phyloP scores from a whole-genome alignment of 1,140 invertebrate species.

The Trachymyrmex septentrionalis region DNA sequence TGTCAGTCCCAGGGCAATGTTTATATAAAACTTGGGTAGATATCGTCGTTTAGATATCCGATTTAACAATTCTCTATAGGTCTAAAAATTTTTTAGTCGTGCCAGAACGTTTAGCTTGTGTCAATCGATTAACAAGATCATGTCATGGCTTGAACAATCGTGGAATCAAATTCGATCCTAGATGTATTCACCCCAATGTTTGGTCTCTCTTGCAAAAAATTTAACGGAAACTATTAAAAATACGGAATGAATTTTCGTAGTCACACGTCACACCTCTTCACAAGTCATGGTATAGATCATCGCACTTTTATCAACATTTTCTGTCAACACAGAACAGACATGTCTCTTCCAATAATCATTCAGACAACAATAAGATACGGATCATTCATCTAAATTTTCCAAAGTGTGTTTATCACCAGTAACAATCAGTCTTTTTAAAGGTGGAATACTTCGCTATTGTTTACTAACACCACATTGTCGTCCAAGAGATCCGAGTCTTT shows the following conservation, averaged over 20 bases:
- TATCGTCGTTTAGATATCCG: background rate
- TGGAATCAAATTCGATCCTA: background rate
- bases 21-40: background rate
- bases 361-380: background rate
- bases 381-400: background rate
- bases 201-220: background rate
- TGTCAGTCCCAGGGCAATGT: background rate
- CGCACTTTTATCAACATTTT: slow-evolving; percentile 36
- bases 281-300: slow-evolving; percentile 26
- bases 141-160: background rate
- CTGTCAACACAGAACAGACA: slow-evolving; percentile 16
- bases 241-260: background rate
- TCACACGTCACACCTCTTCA: slow-evolving; percentile 58
- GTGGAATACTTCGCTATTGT: background rate
- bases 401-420: background rate
- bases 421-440: background rate
- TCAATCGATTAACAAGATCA: slow-evolving; percentile 1
- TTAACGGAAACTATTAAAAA: slow-evolving; percentile 7
- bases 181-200: background rate
- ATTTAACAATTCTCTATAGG: background rate
- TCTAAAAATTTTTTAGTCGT: background rate
- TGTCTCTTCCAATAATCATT: slow-evolving; percentile 4
- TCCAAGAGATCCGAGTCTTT: background rate
- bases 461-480: background rate
- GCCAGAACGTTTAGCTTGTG: background rate